phyloP scores from a whole-genome alignment of 2,888 invertebrate species.

The Octonoba sinensis region DNA sequence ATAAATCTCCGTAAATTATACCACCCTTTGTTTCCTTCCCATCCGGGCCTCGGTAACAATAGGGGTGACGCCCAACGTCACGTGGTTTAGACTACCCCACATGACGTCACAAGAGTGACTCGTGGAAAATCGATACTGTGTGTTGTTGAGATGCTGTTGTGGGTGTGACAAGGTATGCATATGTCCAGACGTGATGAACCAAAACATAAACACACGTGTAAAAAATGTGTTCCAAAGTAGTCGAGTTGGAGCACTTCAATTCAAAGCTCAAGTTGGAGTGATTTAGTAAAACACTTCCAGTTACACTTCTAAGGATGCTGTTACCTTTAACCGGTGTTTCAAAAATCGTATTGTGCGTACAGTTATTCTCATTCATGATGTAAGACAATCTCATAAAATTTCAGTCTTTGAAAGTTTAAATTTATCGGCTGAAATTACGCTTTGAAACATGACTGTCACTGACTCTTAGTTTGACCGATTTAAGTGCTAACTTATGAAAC shows the following conservation, averaged over 20 bases:
- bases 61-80: constrained; percentile 60
- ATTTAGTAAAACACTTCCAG: no score
- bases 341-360: no score
- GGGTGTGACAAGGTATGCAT: constrained; percentile 38
- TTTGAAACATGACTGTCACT: no score
- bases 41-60: constrained; percentile 45
- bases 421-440: no score
- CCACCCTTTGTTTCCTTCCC: constrained; percentile 62
- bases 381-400: no score
- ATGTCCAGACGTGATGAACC: constrained; percentile 2
- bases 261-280: no score
- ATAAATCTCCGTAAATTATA: constrained; percentile 64
- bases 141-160: constrained; percentile 24
- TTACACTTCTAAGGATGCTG: no score
- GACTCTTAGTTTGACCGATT: no score
- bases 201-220: constrained; percentile 5
- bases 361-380: no score
- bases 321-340: no score
- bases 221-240: background rate
- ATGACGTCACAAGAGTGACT: constrained; percentile 56
- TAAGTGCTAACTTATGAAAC: no score
- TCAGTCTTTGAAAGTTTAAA: no score
- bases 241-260: background rate
- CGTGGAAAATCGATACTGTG: constrained; percentile 40
- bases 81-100: constrained; percentile 52